Conservation (phyloP, 92 coral and sea anemone species). For the Diadumene lineata region DNA sequence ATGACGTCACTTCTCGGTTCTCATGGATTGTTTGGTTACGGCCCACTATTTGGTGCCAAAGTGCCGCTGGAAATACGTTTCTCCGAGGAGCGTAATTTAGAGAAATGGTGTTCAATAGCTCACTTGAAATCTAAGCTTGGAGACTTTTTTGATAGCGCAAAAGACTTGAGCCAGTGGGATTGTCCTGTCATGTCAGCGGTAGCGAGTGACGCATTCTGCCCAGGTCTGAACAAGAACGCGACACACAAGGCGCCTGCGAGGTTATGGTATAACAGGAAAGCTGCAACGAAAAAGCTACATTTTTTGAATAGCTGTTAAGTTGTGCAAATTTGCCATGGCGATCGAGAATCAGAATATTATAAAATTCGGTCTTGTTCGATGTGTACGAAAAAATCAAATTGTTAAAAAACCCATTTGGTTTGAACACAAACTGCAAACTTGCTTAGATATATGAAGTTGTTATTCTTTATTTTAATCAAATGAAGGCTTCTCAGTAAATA, state of each 20-base stretch:
- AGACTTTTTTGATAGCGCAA: constrained; percentile 24
- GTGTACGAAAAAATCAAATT: no score
- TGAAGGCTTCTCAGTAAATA: no score
- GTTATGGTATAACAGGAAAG: constrained; percentile 6
- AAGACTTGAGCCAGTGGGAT: constrained; percentile 34
- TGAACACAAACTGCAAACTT: no score
- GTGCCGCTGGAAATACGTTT: constrained; percentile 50
- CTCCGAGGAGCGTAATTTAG: constrained; percentile 32
- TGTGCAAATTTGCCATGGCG: not conserved
- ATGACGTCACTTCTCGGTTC: constrained; percentile 42
- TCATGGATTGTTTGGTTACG: constrained; percentile 50
- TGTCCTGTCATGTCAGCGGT: constrained; percentile 21
- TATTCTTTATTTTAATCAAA: no score
- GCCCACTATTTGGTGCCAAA: constrained; percentile 47
- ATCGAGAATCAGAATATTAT: no score
- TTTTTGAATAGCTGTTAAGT: constrained; percentile 34
- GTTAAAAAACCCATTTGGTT: no score
- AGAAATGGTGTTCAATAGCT: constrained; percentile 58
- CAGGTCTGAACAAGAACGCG: constrained; percentile 10
- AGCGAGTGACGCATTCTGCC: constrained; percentile 2
- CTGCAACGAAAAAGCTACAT: constrained; percentile 14
- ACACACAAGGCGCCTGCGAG: not conserved
- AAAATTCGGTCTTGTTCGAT: no score
- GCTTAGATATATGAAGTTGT: no score
- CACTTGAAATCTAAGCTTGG: constrained; percentile 32